These are phyloP conservation scores for Acronicta alni DNA, from an alignment of 2,888 invertebrate genomes.

Conservation along the genomic window DNA sequence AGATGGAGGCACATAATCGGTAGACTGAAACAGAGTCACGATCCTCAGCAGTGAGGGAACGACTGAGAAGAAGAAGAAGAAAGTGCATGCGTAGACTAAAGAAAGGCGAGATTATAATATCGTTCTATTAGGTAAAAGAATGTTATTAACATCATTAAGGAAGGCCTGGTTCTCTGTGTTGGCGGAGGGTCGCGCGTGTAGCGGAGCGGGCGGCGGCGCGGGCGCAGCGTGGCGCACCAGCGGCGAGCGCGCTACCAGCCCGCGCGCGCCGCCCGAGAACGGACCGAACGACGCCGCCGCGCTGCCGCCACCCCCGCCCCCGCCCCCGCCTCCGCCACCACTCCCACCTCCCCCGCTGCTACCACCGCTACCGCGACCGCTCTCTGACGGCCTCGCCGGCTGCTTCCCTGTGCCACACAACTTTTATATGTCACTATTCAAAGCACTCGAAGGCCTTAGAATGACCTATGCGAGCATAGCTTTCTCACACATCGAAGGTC, in stretches of 20 bases:
- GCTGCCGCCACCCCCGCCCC: conserved; percentile 27
- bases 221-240: conserved; percentile 95
- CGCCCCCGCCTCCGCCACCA: conserved; percentile 24
- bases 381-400: conserved; percentile 51
- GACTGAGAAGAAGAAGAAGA: no score
- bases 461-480: no score
- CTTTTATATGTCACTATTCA: no score
- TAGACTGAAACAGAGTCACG: no score
- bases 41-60: no score
- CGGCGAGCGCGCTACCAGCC: conserved; percentile 96
- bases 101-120: no score
- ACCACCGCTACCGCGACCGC: conserved; percentile 12
- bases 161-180: conserved; percentile 98
- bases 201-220: conserved; percentile 89
- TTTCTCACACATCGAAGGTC: no score
- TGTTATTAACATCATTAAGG: conserved; percentile 93
- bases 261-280: conserved; percentile 92
- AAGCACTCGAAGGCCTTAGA: no score
- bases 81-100: no score
- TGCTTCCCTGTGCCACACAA: conserved; percentile 27
- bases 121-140: not conserved
- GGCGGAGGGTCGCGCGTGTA: conserved; percentile 92
- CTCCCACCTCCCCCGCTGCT: conserved; percentile 16
- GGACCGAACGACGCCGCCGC: conserved; percentile 78
- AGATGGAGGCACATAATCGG: no score